Evolutionary conservation across 1,140 invertebrate species (phyloP).

Genomic region (Drosophila nikananu): DNA sequence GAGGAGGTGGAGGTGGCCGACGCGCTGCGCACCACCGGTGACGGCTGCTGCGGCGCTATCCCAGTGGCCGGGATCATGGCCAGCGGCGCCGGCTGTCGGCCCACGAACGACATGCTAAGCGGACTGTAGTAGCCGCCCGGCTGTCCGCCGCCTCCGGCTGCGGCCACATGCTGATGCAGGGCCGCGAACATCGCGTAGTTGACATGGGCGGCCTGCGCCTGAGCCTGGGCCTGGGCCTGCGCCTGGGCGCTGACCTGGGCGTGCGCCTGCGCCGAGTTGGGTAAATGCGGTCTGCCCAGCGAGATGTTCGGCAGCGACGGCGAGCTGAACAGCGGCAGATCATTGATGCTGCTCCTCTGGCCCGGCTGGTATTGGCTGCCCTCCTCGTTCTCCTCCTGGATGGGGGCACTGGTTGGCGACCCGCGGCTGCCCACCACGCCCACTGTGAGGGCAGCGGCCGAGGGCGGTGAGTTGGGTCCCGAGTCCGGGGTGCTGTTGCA

Average conservation of each 20-base stretch:
- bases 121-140: slow-evolving; percentile 77
- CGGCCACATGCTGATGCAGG: slow-evolving; percentile 72
- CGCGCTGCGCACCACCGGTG: slow-evolving; percentile 76
- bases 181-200: slow-evolving; percentile 74
- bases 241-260: slow-evolving; percentile 57
- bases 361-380: slow-evolving; percentile 82
- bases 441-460: slow-evolving; percentile 87
- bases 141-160: slow-evolving; percentile 31
- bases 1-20: slow-evolving; percentile 82
- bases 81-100: slow-evolving; percentile 49
- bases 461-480: slow-evolving; percentile 92
- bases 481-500: slow-evolving; percentile 92
- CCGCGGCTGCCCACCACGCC: slow-evolving; percentile 85
- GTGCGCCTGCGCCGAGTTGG: slow-evolving; percentile 83
- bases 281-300: slow-evolving; percentile 92
- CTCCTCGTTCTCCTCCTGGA: slow-evolving; percentile 89
- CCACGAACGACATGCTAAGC: slow-evolving; percentile 61
- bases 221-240: slow-evolving; percentile 68
- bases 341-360: slow-evolving; percentile 85
- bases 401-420: slow-evolving; percentile 88
- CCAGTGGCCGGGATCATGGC: slow-evolving; percentile 73
- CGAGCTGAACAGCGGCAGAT: slow-evolving; percentile 93
- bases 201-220: slow-evolving; percentile 59
- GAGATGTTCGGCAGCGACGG: slow-evolving; percentile 99
- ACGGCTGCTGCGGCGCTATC: slow-evolving; percentile 71